Percentiles rank a stretch among this genome's conserved stretches.
Conservation (phyloP, 2,113 vertebrate genomes). For the Seriola rivoliana region DNA sequence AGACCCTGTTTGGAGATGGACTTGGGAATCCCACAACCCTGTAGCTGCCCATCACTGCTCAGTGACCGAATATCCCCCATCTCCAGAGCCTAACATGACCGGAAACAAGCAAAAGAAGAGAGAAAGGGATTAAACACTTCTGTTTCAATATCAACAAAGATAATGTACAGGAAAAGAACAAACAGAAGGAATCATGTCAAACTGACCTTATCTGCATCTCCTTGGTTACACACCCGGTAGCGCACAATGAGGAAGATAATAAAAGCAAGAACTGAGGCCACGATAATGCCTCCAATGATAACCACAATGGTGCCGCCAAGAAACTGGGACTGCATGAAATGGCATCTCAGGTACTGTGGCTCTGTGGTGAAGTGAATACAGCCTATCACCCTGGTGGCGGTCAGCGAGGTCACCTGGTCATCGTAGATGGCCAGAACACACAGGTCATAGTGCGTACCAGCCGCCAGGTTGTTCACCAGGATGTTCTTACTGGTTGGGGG, state of each 20-base stretch:
- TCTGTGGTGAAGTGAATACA: conserved; percentile 96
- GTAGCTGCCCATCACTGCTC: conserved; percentile 92
- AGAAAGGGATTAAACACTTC: background rate
- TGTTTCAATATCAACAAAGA: conserved; percentile 12
- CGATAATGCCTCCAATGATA: conserved; percentile 98
- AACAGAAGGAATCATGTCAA: background rate
- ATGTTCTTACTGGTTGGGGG: conserved; percentile 97
- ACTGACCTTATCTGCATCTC: conserved; percentile 89
- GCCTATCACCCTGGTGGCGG: conserved; percentile 95
- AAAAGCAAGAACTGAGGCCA: conserved; percentile 97
- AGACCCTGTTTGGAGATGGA: conserved; percentile 93
- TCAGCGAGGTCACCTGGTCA: conserved; percentile 94
- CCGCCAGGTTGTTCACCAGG: conserved; percentile 96
- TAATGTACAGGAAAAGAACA: conserved; percentile 36
- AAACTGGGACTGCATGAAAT: conserved; percentile 99
- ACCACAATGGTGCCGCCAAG: conserved; percentile 99
- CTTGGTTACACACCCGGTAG: conserved; percentile 96
- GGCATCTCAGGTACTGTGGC: conserved; percentile 96
- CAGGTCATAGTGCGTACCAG: conserved; percentile 93
- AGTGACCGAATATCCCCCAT: conserved; percentile 96
- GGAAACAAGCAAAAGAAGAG: conserved; percentile 6
- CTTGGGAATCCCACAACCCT: conserved; percentile 90
- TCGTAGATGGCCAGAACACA: conserved; percentile 98
- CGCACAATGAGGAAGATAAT: conserved; percentile 99
- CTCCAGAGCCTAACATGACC: conserved; percentile 84